Evolutionary conservation across 1,140 invertebrate genomes (phyloP), one percentile per base, ranked within the genome.

Genomic region (Lepeophtheirus salmonis): DNA sequence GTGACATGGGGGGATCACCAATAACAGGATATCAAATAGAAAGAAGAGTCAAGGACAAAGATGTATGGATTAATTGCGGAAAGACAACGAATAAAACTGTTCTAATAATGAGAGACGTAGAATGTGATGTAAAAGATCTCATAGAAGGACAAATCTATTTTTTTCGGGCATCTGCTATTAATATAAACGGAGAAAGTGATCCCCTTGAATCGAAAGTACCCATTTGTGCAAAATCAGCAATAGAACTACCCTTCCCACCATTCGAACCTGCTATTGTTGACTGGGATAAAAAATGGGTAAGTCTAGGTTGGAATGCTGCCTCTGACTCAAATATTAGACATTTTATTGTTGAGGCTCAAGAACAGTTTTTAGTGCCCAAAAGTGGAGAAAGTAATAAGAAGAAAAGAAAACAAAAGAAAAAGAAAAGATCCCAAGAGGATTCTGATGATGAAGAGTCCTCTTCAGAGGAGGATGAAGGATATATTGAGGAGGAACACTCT

Each of bases 281-380:
- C 66, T 94, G 86, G 84, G 87, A 92, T 71, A 86, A 84, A 68
- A 83, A 89, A 69, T 84, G 87, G 65, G 87, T 90, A 10, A 88
- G 91, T 66, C 72, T 95, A 48, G 78, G 86, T 75, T 92, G 88
- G 87, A 78, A 20, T 23, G 50, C 25, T 57, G n/a, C 50, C 1
- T 89, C 89, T 56, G 94, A 92, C 41, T 83, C 89, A 25, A 90
- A 89, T 20, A 88, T 97, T 67, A 86, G 86, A 22, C 86, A 84
- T 30, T 98, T 97, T 70, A 82, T 97, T 53, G 81, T 98, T 62
- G 92, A 98, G 74, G 94, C 91, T 78, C 92, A 92, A 69, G 90
- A 97, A 69, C 82, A 89, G 53, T 84, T 61, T 55, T 6, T 61
- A 3, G 49, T 61, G 12, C 59, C 59, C 2, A 61, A 61, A 24